These are phyloP conservation scores for Pleuronectes platessa DNA, from an alignment of 2,113 vertebrate species.

Conservation along the genomic window DNA sequence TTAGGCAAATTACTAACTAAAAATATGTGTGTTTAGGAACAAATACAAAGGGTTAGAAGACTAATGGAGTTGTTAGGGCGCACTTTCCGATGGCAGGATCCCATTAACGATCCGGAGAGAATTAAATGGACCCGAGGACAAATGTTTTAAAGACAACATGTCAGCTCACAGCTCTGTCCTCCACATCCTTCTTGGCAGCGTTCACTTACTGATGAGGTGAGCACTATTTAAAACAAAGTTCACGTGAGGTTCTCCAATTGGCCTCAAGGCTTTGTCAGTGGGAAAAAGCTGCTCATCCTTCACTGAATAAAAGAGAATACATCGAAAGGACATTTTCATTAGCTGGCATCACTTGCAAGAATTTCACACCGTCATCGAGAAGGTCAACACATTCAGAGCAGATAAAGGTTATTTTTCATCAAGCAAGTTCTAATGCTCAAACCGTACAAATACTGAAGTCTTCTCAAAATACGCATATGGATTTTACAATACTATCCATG, in stretches of 20 bases:
- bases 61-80: conserved; percentile 60
- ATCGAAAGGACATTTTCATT: conserved; percentile 8
- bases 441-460: neutral
- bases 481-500: no score
- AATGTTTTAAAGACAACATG: conserved; percentile 48
- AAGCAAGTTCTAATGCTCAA: neutral
- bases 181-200: conserved; percentile 10
- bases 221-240: conserved; percentile 58
- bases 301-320: conserved; percentile 2
- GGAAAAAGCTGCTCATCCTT: conserved; percentile 21
- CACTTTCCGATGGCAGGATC: conserved; percentile 39
- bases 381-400: conserved; percentile 25
- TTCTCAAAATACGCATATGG: no score
- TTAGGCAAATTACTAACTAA: conserved; percentile 64
- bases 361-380: neutral
- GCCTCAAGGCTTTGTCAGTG: neutral
- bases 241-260: conserved; percentile 17
- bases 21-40: conserved; percentile 66
- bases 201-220: conserved; percentile 49
- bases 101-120: conserved; percentile 48
- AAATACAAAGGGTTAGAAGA: conserved; percentile 59
- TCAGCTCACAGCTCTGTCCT: conserved; percentile 14
- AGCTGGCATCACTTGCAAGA: neutral
- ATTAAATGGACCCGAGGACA: conserved; percentile 48
- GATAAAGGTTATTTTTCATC: neutral